These are phyloP conservation scores for Steinernema feltiae DNA, from an alignment of 1,140 invertebrate genomes.

Conservation along the genomic window DNA sequence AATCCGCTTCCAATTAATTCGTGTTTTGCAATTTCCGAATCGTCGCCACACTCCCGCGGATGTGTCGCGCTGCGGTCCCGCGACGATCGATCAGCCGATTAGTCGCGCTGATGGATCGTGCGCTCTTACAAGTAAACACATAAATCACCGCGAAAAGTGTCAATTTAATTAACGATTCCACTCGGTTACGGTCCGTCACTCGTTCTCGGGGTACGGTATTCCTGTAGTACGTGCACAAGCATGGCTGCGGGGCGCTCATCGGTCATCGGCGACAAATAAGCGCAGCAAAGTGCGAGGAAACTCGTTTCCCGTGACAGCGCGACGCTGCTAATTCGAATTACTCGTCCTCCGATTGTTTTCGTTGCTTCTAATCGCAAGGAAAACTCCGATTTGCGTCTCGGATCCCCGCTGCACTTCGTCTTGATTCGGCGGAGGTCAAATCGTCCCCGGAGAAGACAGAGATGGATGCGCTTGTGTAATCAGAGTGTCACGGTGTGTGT, in stretches of 20 bases:
- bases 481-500: too few species aligned
- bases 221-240: too few species aligned
- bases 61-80: not conserved
- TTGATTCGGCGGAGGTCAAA: too few species aligned
- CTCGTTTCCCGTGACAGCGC: not conserved
- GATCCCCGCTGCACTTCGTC: not conserved
- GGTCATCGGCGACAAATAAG: not conserved
- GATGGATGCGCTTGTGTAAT: not conserved
- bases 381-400: not conserved
- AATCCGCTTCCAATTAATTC: too few species aligned
- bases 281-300: not conserved
- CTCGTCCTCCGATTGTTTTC: not conserved
- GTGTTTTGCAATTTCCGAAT: too few species aligned
- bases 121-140: slow-evolving; percentile 5
- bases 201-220: too few species aligned
- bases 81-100: slow-evolving; percentile 9
- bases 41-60: not conserved
- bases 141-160: slow-evolving; percentile 6
- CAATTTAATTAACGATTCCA: not conserved
- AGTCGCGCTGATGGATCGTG: not conserved
- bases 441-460: too few species aligned
- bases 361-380: not conserved
- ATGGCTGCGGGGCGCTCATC: too few species aligned
- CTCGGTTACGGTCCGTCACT: not conserved
- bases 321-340: not conserved